phyloP scores from a whole-genome alignment of 2,888 invertebrate species.

The Podotricha telesiphe region DNA sequence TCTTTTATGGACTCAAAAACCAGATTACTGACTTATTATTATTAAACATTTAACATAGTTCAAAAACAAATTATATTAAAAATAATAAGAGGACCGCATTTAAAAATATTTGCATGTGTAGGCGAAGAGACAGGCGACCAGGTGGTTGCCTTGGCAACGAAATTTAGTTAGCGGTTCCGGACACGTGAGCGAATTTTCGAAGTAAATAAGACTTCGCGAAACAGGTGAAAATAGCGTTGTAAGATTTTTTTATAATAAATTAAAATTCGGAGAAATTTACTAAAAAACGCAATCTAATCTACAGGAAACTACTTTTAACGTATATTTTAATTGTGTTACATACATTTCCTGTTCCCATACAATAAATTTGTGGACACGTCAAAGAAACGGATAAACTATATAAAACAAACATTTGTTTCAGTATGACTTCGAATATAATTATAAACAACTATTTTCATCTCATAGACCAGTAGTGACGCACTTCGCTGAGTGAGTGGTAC shows the following conservation, averaged over 20 bases:
- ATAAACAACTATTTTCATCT: constrained; percentile 48
- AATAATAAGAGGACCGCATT: too few relatives aligned
- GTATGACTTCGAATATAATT: constrained; percentile 44
- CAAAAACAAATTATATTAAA: background rate
- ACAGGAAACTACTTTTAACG: background rate
- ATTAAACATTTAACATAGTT: background rate
- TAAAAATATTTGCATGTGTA: too few relatives aligned
- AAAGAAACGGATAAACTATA: constrained; percentile 39
- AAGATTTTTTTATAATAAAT: too few relatives aligned
- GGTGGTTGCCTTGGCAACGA: too few relatives aligned
- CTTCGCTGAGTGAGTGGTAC: constrained; percentile 35
- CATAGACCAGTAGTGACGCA: constrained; percentile 51
- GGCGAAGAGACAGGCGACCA: too few relatives aligned
- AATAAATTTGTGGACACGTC: constrained; percentile 33
- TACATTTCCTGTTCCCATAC: constrained; percentile 18
- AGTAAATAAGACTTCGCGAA: too few relatives aligned
- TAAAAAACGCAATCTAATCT: background rate
- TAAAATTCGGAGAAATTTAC: too few relatives aligned
- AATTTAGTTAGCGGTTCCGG: too few relatives aligned
- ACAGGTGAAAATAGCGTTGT: too few relatives aligned
- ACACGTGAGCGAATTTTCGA: too few relatives aligned
- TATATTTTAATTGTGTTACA: background rate
- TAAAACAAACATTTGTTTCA: constrained; percentile 39
- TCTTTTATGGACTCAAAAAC: constrained; percentile 3
- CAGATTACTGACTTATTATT: constrained; percentile 12